These are phyloP conservation scores for Drosophila kepulauana DNA, from an alignment of 1,140 invertebrate genomes.

Conservation along the genomic window DNA sequence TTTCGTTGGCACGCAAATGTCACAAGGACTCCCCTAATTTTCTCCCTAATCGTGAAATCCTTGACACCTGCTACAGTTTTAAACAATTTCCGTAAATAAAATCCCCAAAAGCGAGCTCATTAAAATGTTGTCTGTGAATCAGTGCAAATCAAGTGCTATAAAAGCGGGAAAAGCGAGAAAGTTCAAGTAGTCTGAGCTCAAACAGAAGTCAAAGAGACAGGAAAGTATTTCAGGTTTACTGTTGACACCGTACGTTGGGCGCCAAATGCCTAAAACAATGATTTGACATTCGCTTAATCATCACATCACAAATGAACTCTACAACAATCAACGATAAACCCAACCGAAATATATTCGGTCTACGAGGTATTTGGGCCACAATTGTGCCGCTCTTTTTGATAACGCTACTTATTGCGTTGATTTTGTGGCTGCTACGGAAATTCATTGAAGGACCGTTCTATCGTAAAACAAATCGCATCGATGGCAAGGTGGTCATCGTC, in stretches of 20 bases:
- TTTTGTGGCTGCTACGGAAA: slow-evolving; percentile 44
- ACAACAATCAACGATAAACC: background rate
- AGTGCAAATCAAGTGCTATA: background rate
- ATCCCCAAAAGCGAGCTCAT: background rate
- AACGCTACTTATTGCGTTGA: background rate
- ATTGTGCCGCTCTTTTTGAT: background rate
- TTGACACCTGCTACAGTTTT: slow-evolving; percentile 6
- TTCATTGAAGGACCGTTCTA: slow-evolving; percentile 73
- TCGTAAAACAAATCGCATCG: slow-evolving; percentile 76
- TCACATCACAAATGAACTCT: background rate
- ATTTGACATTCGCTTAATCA: background rate
- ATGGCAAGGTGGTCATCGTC: slow-evolving; percentile 84
- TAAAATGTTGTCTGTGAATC: background rate
- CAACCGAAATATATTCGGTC: background rate
- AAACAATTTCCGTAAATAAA: background rate
- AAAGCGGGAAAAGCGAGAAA: background rate
- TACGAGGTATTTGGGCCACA: slow-evolving; percentile 3
- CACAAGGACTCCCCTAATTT: background rate
- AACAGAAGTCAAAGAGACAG: too few species aligned
- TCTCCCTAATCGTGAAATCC: slow-evolving; percentile 6
- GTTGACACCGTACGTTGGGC: background rate
- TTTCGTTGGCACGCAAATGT: slow-evolving; percentile 5
- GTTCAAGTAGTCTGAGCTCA: background rate
- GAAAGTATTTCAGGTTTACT: too few species aligned
- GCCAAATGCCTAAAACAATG: background rate